phyloP scores from a whole-genome alignment of 2,797 vertebrate species.

The Lindbergichthys nudifrons region DNA sequence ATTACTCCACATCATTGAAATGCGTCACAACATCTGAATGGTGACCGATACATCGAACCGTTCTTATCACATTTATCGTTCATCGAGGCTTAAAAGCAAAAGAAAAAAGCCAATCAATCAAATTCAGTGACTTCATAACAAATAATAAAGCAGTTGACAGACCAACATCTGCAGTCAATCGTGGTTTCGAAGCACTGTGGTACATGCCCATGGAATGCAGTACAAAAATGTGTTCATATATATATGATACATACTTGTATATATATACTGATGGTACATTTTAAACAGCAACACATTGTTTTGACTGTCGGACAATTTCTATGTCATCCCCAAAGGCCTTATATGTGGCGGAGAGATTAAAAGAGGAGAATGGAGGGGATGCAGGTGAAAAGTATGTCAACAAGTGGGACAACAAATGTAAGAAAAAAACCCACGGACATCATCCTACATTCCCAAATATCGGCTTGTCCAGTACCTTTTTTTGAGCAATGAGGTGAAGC shows the following conservation, averaged over 20 bases:
- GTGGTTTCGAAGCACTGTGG: constrained; percentile 70
- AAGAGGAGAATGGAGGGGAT: constrained; percentile 33
- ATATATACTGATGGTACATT: constrained; percentile 52
- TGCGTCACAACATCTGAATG: constrained; percentile 66
- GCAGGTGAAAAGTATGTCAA: constrained; percentile 43
- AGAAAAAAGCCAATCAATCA: constrained; percentile 52
- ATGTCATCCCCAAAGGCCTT: constrained; percentile 52
- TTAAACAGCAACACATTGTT: constrained; percentile 62
- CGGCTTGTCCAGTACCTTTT: constrained; percentile 43
- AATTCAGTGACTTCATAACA: constrained; percentile 58
- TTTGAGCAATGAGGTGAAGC: constrained; percentile 58
- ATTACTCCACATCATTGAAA: constrained; percentile 68
- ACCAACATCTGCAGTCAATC: constrained; percentile 37
- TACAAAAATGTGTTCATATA: constrained; percentile 73
- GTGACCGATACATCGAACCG: constrained; percentile 65
- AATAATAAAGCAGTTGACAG: constrained; percentile 63
- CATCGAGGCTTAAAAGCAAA: constrained; percentile 47
- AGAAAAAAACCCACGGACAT: constrained; percentile 51
- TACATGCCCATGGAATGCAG: constrained; percentile 76
- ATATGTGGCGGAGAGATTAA: constrained; percentile 42
- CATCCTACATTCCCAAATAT: constrained; percentile 42
- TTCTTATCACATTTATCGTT: constrained; percentile 65
- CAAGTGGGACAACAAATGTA: constrained; percentile 40
- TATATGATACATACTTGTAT: not conserved
- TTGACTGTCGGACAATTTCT: constrained; percentile 51